Conservation (phyloP, 1,140 invertebrate genomes). For the Cotesia vestalis region DNA sequence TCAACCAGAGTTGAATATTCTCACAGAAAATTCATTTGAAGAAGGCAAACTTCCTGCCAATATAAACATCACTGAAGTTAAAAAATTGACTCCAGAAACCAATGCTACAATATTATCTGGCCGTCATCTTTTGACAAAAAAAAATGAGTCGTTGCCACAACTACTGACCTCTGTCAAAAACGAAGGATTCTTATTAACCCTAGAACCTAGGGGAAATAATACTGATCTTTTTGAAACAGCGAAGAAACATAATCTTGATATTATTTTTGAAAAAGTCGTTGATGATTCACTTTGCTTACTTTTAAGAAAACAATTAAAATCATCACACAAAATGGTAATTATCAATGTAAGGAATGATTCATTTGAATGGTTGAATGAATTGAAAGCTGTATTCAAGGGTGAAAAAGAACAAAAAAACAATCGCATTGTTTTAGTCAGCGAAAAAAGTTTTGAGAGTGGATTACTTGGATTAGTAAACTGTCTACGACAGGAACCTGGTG, state of each 20-base stretch:
- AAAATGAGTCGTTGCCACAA: conserved; percentile 44
- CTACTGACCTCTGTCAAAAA: conserved; percentile 52
- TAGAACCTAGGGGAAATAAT: conserved; percentile 51
- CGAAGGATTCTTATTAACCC: conserved; percentile 64
- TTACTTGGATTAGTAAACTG: conserved; percentile 86
- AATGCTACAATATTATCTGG: conserved; percentile 69
- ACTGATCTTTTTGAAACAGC: conserved; percentile 40
- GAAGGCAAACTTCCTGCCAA: conserved; percentile 64
- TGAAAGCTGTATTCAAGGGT: conserved; percentile 67
- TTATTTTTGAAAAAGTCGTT: conserved; percentile 53
- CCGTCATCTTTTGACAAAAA: conserved; percentile 46
- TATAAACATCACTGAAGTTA: conserved; percentile 69
- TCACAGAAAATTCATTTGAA: conserved; percentile 54
- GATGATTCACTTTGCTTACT: conserved; percentile 50
- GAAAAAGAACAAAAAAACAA: conserved; percentile 53
- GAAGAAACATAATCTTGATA: conserved; percentile 46
- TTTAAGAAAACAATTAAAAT: conserved; percentile 51
- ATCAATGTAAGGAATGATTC: conserved; percentile 53
- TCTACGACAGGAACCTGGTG: conserved; percentile 74
- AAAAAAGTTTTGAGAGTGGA: conserved; percentile 76
- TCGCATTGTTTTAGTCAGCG: conserved; percentile 68
- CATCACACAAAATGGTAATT: conserved; percentile 47
- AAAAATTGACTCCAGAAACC: conserved; percentile 68
- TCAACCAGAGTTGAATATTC: conserved; percentile 68
- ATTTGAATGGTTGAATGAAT: conserved; percentile 66